Evolutionary conservation across 2,797 vertebrate genomes (phyloP).

Genomic region (Danio jaintianensis): DNA sequence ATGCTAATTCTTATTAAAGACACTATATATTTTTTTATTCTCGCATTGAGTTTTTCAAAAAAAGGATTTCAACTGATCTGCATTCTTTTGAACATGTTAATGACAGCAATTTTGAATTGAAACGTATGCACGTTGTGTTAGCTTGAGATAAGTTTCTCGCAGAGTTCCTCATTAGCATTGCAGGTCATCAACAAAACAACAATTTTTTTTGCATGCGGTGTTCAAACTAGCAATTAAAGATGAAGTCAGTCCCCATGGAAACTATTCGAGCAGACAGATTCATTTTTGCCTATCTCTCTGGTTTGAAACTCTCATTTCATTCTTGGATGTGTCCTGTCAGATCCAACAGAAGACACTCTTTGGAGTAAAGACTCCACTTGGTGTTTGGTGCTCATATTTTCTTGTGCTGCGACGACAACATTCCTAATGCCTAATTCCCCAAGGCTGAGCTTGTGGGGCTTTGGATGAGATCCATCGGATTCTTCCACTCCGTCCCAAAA

Average conservation of each 20-base stretch:
- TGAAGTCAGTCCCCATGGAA: constrained; percentile 30
- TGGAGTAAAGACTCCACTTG: constrained; percentile 57
- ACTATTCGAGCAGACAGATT: constrained; percentile 16
- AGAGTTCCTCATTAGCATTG: constrained; percentile 37
- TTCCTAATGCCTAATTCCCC: constrained; percentile 59
- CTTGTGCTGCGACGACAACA: constrained; percentile 55
- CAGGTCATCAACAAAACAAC: constrained; percentile 44
- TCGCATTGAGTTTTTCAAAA: constrained; percentile 15
- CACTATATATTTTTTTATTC: constrained; percentile 17
- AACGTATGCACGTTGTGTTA: constrained; percentile 18
- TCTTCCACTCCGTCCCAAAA: constrained; percentile 46
- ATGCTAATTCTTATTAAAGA: constrained; percentile 40
- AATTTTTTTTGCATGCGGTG: neutral
- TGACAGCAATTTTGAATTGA: constrained; percentile 31
- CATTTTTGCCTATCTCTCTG: constrained; percentile 17
- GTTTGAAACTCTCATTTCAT: constrained; percentile 12
- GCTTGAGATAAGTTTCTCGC: constrained; percentile 36
- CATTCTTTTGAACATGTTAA: constrained; percentile 56
- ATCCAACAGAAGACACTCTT: constrained; percentile 45
- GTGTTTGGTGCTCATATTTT: constrained; percentile 15
- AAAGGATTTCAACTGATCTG: constrained; percentile 36
- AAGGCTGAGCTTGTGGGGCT: constrained; percentile 54
- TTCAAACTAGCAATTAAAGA: constrained; percentile 39
- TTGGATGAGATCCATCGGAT: constrained; percentile 56
- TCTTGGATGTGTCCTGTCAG: constrained; percentile 24